A percentile compares a stretch with the other conserved stretches of the same genome.
phyloP scores from a whole-genome alignment of 2,797 vertebrate genomes.

The Clarias platycephalus region DNA sequence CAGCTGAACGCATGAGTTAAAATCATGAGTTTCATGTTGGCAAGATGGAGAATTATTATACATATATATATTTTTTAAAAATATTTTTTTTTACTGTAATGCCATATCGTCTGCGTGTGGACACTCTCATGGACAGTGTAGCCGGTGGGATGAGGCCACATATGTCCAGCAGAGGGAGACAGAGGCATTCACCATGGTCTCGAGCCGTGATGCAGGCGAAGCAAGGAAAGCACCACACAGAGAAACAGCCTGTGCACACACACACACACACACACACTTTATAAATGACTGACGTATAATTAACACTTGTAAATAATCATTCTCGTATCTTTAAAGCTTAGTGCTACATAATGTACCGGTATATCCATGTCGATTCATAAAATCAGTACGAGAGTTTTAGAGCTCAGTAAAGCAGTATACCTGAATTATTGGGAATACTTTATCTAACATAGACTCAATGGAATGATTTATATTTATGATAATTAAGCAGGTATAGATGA shows the following conservation, averaged over 20 bases:
- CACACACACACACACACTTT: not conserved
- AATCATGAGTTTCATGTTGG: not conserved
- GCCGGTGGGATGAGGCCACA: slow-evolving; percentile 65
- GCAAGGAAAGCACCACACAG: slow-evolving; percentile 69
- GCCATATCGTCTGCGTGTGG: slow-evolving; percentile 62
- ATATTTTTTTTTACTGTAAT: slow-evolving; percentile 58
- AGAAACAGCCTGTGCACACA: slow-evolving; percentile 64
- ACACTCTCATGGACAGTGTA: slow-evolving; percentile 65
- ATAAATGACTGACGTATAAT: not conserved
- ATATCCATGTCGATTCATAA: not conserved
- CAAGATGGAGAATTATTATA: not conserved
- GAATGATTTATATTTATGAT: not conserved
- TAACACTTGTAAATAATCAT: not conserved
- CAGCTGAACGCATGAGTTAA: not conserved
- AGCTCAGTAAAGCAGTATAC: not conserved
- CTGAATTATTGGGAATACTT: not conserved
- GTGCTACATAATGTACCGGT: not conserved
- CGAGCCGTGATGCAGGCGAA: slow-evolving; percentile 67
- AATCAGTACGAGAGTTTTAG: not conserved
- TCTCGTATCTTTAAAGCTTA: not conserved
- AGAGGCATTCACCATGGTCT: slow-evolving; percentile 70
- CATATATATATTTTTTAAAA: too few species aligned
- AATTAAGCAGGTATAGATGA: not conserved
- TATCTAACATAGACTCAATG: not conserved
- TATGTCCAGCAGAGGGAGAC: slow-evolving; percentile 68